Evolutionary conservation across 2,797 vertebrate genomes (phyloP), one percentile per base, ranked within the genome.

Genomic region (Gymnothorax javanicus): DNA sequence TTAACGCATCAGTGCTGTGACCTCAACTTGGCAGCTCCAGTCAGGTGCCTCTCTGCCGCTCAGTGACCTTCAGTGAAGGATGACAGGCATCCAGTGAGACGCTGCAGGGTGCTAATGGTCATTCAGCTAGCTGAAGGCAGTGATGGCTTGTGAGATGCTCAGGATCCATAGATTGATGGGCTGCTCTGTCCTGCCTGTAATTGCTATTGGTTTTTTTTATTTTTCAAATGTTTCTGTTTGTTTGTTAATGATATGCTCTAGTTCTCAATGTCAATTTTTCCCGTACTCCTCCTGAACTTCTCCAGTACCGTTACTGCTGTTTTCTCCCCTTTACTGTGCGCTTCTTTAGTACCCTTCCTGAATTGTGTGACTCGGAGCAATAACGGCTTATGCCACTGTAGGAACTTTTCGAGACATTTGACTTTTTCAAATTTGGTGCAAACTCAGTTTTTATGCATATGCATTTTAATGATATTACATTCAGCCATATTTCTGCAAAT

Each of bases 1-100:
- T 86, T 64, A 86, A 73, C 59, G 43, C 20, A 82, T 86, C 77
- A 82, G 77, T 50, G 43, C 20, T 9, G 59, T 23, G 58, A 82
- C 77, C 59, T 59, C 3, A 33, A 27, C 73, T 25, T 82, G 77
- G 59, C 85, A 82, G 58, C 57, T 77, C 73, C 67, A 59, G 27
- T 79, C 85, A 79, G 73, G 71, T 77, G 54, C 79, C 85, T 69
- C 57, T 59, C 27, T 13, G 23, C 23, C n/a, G 23, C 71, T 58
- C 85, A 1, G 33, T 56, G 71, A 75, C 83, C 83, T 85, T 69
- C 71, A 67, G 69, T 43, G 56, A 54, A 67, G 82, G 82, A 58
- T 1, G 54, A 27, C 62, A 20, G 69, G 33, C 57, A 25, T 85
- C 86, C 54, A 7, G 52, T 57, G 83, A 67, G 83, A 84, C 23